phyloP scores from a whole-genome alignment of 2,888 invertebrate genomes.

The Apotomis betuletana region DNA sequence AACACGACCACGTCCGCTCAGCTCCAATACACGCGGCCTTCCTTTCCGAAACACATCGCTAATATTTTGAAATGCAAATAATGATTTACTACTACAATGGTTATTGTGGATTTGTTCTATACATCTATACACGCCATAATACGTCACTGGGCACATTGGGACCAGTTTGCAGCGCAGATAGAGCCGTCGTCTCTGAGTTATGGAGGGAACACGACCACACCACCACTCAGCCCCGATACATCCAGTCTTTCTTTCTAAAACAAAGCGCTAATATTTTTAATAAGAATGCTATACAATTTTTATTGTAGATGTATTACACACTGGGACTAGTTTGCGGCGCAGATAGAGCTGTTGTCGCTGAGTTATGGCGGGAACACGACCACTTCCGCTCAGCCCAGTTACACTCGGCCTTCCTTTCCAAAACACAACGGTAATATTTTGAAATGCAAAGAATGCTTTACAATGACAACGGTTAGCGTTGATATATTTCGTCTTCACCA shows the following conservation, averaged over 20 bases:
- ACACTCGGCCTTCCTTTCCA: constrained; percentile 49
- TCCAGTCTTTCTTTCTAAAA: constrained; percentile 47
- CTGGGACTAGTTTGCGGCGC: constrained; percentile 22
- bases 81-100: no score
- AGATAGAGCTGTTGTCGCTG: constrained; percentile 57
- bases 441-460: constrained; percentile 32
- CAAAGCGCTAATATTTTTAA: constrained; percentile 45
- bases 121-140: no score
- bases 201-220: constrained; percentile 64
- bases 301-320: no score
- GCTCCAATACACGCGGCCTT: no score
- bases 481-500: not conserved
- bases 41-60: constrained; percentile 39
- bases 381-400: constrained; percentile 61
- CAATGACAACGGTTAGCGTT: constrained; percentile 23
- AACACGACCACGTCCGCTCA: no score
- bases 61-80: not conserved
- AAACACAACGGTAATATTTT: constrained; percentile 46
- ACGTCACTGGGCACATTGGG: no score
- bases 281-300: constrained; percentile 29
- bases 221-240: constrained; percentile 60
- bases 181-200: constrained; percentile 63
- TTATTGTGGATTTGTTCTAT: no score
- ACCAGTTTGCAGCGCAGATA: constrained; percentile 44
- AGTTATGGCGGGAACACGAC: constrained; percentile 67